Conservation (phyloP, 64 coral and sea anemone species). For the Dendrophyllia cribrosa region DNA sequence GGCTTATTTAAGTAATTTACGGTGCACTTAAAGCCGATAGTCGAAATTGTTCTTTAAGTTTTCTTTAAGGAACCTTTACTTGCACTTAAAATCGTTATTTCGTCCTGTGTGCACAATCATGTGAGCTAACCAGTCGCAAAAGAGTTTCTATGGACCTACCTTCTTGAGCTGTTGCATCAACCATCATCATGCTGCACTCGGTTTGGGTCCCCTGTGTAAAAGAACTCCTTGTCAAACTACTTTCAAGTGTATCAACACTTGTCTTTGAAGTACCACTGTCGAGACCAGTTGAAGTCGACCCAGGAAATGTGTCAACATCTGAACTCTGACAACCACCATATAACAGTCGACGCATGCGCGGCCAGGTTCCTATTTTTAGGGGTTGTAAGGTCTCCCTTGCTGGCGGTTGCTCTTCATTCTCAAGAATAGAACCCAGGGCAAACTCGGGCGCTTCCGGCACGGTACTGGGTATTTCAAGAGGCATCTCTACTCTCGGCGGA, state of each 20-base stretch:
- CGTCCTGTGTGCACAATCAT: too few relatives aligned
- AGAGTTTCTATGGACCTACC: not conserved
- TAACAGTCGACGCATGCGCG: not conserved
- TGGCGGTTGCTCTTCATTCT: not conserved
- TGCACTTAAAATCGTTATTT: too few relatives aligned
- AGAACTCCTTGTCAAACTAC: not conserved
- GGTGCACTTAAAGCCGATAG: too few relatives aligned
- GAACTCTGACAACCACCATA: not conserved
- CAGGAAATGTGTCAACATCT: not conserved
- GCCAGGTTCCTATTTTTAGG: not conserved
- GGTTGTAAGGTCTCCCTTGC: not conserved
- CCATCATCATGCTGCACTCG: not conserved
- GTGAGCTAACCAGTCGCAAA: too few relatives aligned
- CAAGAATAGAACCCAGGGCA: not conserved
- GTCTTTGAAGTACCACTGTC: not conserved
- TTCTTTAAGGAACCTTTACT: too few relatives aligned
- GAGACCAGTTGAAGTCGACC: not conserved
- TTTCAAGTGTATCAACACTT: not conserved
- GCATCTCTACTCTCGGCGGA: not conserved
- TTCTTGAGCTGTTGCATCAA: not conserved
- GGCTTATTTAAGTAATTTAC: too few relatives aligned
- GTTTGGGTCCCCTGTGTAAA: not conserved
- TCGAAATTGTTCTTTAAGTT: too few relatives aligned
- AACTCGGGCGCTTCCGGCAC: not conserved
- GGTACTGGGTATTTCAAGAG: not conserved